Percentiles rank a stretch among this genome's conserved stretches.
These are phyloP conservation scores for Junco hyemalis DNA, from an alignment of 2,113 vertebrate species.

Conservation along the genomic window DNA sequence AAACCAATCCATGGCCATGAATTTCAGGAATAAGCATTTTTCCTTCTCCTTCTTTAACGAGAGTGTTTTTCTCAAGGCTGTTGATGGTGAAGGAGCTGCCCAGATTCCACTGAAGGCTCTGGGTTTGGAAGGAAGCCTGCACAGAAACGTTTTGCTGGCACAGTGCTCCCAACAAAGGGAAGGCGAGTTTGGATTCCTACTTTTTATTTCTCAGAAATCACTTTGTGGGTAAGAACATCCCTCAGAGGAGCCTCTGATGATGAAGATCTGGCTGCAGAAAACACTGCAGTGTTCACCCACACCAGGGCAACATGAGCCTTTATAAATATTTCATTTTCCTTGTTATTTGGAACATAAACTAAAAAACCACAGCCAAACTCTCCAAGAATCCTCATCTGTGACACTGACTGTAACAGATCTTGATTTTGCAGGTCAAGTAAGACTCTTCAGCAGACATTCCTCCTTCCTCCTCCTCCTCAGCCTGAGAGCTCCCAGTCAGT, in stretches of 20 bases:
- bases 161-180: neutral
- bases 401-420: neutral
- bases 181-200: neutral
- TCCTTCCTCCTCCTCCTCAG: neutral
- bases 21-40: neutral
- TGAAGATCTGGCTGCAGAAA: neutral
- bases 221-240: neutral
- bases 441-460: neutral
- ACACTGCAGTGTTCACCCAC: neutral
- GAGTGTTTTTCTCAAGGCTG: neutral
- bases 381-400: neutral
- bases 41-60: neutral
- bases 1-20: neutral
- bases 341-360: neutral
- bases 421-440: neutral
- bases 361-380: neutral
- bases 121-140: neutral
- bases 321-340: neutral
- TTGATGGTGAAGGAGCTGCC: neutral
- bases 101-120: neutral
- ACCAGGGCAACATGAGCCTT: neutral
- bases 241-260: neutral
- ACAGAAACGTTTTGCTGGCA: neutral
- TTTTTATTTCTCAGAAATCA: neutral
- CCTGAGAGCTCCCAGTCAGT: neutral